Evolutionary conservation across 2,113 vertebrate genomes (phyloP), one percentile per base, ranked within the genome.

Genomic region (Phyllopteryx taeniolatus): DNA sequence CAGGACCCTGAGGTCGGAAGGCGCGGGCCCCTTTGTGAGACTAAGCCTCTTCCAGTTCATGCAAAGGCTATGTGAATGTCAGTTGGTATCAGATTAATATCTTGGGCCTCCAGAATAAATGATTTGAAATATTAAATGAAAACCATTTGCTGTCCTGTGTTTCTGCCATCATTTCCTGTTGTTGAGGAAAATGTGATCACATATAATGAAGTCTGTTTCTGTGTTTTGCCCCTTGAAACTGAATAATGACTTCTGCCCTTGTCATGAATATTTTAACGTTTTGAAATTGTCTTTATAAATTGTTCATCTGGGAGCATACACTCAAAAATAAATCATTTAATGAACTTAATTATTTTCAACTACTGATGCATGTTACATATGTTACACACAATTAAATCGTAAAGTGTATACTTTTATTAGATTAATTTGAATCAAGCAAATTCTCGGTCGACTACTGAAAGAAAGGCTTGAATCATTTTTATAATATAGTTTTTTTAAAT

Each of bases 1-100:
- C 54, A 35, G 35, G 72, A 77, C 70, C 67, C 74, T 8, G 60
- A 73, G 83, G 80, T 81, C 73, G 82, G n/a, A 67, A 57, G 67
- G 79, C 65, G 81, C 27, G 72, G 74, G 70, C 72, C 62, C 64
- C 43, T 64, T 68, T 39, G 15, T 54, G 47, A 68, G 57, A 15
- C 43, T 46, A 69, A 72, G 56, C 56, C 22, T 31, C 56, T 59
- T 60, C 8, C 57, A 54, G 79, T 78, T 85, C 85, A 81, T 53
- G 49, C 17, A 64, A 63, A 84, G 79, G 73, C 77, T 64, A 47
- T 0, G 33, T 42, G 8, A 8, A 61, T 68, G 15, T 22, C 44
- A 54, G 14, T 6, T n/a, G 60, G 56, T 39, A n/a, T 35, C 12
- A 53, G 15, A 13, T 8, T 61, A 27, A 2, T 3, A 5, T 70